A percentile compares a stretch with the other conserved stretches of the same genome.
Evolutionary conservation across 2,888 invertebrate species (phyloP).

Genomic region (Tenthredo mesomela): DNA sequence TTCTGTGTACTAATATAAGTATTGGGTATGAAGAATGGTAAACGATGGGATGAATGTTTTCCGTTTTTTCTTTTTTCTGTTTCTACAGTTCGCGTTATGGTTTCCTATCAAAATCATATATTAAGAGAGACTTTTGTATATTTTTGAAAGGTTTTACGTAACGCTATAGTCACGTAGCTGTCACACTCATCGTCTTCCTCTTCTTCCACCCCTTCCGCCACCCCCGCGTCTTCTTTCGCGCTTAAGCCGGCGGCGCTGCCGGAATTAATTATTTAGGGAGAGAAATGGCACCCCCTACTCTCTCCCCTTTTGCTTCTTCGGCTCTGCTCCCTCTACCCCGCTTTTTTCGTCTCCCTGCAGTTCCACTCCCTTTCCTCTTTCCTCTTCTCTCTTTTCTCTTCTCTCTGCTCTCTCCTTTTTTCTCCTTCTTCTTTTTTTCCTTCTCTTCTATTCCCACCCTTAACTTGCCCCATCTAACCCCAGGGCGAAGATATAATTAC

Average conservation of each 20-base stretch:
- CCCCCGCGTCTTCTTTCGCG: constrained; percentile 65
- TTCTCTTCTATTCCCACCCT: constrained; percentile 52
- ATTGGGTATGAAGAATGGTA: not conserved
- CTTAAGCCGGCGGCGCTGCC: constrained; percentile 76
- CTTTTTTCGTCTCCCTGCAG: constrained; percentile 49
- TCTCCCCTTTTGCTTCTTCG: constrained; percentile 49
- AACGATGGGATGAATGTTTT: not conserved
- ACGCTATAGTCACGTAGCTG: constrained; percentile 50
- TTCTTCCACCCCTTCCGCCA: constrained; percentile 63
- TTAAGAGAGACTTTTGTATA: not conserved
- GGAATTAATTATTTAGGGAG: constrained; percentile 78
- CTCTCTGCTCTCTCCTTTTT: not conserved
- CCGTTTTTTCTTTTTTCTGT: not conserved
- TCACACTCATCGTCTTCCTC: constrained; percentile 59
- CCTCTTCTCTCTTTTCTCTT: too few species aligned
- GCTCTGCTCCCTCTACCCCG: constrained; percentile 35
- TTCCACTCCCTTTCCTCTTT: constrained; percentile 36
- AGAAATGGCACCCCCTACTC: constrained; percentile 73
- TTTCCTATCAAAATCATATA: not conserved
- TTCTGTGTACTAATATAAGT: too few species aligned
- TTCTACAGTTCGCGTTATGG: not conserved
- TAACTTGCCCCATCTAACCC: constrained; percentile 62
- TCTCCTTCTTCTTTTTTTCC: constrained; percentile 42
- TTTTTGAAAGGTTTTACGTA: constrained; percentile 28
- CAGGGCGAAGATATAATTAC: constrained; percentile 77